Base-by-base conservation (phyloP, 2,888 invertebrate genomes). In the Papilio protenor region DNA sequence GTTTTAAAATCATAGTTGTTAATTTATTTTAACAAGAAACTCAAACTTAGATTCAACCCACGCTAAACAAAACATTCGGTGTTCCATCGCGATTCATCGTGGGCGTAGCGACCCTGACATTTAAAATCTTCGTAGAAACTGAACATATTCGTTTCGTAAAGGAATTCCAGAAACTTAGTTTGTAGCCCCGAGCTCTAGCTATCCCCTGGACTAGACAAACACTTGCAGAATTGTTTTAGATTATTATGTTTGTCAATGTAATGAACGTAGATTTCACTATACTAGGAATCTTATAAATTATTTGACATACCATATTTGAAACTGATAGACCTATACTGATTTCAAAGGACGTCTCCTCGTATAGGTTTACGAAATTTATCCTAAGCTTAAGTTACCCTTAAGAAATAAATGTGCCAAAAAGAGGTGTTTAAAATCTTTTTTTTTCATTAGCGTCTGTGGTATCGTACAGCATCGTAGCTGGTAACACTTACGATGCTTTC, bases 401-500 rank as follows among this genome's bases (percentile, higher is more conserved):
- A 52, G 6, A 14, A 52, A 18, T 52, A 4, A 52, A 4, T 18
- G 5, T 18, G 52, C 16, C 18, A 52, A 18, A 52, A 52, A 18
- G 49, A 49, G 4, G 12, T 59, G 23, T 59, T 59, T 40, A 40
- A 40, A 40, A 8, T 6, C 16, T 27, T 61, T 27, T 27, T 57
- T 33, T 74, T 57, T 77, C 87, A 82, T 71, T 89, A 94, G 98
- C 97, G 61, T 98, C 98, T 33, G 96, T 97, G 73, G 97, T 99
- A 33, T 96, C 96, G 0, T 99, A 99, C 90, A 98, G 97, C 82
- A 98, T 99, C 75, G 96, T 97, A 10, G 96, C 96, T 71, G 99
- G 99, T 0, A 99, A 99, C 88, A 96, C 96, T 0, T 97, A 96
- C 77, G 96, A 98, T 82, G 98, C 98, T 0, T 99, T 99, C 88